These are phyloP conservation scores for Rissa tridactyla DNA, from an alignment of 2,113 vertebrate genomes.

Conservation along the genomic window DNA sequence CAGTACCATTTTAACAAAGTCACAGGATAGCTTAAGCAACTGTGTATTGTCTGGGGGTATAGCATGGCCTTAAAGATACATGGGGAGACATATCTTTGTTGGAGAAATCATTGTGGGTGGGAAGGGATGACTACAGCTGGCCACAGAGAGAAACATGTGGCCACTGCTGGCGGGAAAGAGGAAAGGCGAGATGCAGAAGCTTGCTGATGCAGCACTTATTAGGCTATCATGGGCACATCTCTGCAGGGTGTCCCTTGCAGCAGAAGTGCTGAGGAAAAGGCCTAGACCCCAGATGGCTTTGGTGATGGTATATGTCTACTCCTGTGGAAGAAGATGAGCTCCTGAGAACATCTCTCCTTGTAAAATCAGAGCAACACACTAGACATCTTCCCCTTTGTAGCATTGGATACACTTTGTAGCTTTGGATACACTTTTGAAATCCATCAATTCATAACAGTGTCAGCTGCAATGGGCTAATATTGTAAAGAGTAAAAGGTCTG, in stretches of 20 bases:
- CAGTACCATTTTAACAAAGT: neutral
- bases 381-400: neutral
- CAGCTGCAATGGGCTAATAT: neutral
- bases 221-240: neutral
- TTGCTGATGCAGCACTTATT: neutral
- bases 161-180: fast-evolving
- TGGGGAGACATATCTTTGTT: neutral
- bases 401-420: neutral
- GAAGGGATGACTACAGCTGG: neutral
- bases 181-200: neutral
- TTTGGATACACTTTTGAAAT: neutral
- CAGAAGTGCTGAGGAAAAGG: neutral
- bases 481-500: neutral
- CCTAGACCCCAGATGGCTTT: neutral
- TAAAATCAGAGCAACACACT: neutral
- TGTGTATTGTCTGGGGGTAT: fast-evolving
- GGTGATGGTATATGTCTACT: neutral
- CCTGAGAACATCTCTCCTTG: neutral
- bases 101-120: neutral
- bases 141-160: neutral
- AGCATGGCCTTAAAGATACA: neutral
- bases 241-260: neutral
- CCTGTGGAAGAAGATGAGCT: neutral
- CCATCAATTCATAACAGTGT: neutral
- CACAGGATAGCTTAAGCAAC: neutral